phyloP scores from a whole-genome alignment of 2,888 invertebrate species.

The Bursaphelenchus okinawaensis region DNA sequence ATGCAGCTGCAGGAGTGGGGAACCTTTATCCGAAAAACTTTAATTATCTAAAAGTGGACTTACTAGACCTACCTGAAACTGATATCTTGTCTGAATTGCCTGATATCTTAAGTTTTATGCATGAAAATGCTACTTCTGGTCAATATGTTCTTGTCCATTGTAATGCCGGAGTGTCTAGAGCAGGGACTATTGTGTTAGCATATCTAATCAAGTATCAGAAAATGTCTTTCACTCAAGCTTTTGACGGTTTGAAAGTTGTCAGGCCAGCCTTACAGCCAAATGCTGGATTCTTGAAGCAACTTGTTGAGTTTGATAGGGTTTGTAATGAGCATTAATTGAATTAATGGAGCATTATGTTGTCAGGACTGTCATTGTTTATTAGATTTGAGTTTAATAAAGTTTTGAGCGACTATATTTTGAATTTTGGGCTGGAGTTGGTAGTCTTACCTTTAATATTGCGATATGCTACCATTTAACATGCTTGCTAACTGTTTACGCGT shows the following conservation, averaged over 20 bases:
- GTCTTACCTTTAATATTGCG: too few species aligned
- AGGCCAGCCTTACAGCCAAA: constrained; percentile 50
- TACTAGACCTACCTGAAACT: constrained; percentile 58
- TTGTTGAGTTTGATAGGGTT: constrained; percentile 36
- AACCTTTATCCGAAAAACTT: constrained; percentile 58
- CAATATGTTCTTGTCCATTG: constrained; percentile 53
- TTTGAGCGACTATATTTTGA: too few species aligned
- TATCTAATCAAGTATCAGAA: constrained; percentile 53
- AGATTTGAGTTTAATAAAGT: too few species aligned
- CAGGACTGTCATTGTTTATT: too few species aligned
- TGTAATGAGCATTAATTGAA: not conserved
- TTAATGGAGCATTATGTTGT: too few species aligned
- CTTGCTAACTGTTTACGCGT: too few species aligned
- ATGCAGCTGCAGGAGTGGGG: constrained; percentile 58
- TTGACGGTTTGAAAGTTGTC: constrained; percentile 54
- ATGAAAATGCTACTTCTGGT: constrained; percentile 40
- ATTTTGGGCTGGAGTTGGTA: too few species aligned
- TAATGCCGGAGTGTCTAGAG: constrained; percentile 59
- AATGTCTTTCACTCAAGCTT: constrained; percentile 38
- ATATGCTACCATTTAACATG: too few species aligned
- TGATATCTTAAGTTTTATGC: constrained; percentile 58
- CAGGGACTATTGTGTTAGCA: constrained; percentile 59
- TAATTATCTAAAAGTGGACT: constrained; percentile 56
- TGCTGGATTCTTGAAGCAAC: constrained; percentile 45
- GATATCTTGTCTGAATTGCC: constrained; percentile 55